Evolutionary conservation across 2,113 vertebrate genomes (phyloP).

Genomic region (Tychaedon coryphoeus): DNA sequence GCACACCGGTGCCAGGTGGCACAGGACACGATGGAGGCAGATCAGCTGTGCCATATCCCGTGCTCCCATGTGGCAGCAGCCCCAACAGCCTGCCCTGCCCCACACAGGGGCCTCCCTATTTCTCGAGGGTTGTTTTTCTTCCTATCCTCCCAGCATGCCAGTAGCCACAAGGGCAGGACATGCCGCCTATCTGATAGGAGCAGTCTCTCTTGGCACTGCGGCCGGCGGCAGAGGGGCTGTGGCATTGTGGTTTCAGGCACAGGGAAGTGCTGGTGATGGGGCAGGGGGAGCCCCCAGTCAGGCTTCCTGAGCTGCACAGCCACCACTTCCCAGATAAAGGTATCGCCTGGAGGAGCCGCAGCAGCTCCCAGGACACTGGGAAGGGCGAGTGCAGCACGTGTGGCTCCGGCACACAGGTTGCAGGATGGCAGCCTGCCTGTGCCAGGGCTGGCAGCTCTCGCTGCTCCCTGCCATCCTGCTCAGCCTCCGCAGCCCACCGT

Average conservation of each 20-base stretch:
- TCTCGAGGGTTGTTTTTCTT: constrained; percentile 45
- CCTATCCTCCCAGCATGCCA: neutral
- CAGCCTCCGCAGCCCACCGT: neutral
- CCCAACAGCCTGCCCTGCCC: neutral
- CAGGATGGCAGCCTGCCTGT: constrained; percentile 12
- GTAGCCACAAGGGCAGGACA: constrained; percentile 55
- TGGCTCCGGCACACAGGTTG: neutral
- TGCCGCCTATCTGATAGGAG: constrained; percentile 58
- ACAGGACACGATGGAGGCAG: neutral
- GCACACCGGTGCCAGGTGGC: fast-evolving
- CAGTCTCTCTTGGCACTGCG: constrained; percentile 37
- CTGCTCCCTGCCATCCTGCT: neutral
- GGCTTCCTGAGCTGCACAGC: constrained; percentile 64
- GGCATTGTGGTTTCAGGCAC: constrained; percentile 55
- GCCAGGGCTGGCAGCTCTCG: neutral
- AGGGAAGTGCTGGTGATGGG: constrained; percentile 53
- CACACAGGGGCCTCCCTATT: neutral
- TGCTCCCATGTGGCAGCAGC: neutral
- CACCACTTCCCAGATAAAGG: constrained; percentile 60
- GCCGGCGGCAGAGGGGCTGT: neutral
- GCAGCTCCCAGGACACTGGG: neutral
- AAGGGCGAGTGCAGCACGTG: neutral
- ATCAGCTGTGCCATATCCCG: neutral
- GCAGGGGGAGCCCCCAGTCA: constrained; percentile 26
- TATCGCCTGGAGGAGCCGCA: neutral